Percentiles rank a stretch among this genome's conserved stretches.
Evolutionary conservation across 2,797 vertebrate genomes (phyloP).

Genomic region (Sparus aurata): DNA sequence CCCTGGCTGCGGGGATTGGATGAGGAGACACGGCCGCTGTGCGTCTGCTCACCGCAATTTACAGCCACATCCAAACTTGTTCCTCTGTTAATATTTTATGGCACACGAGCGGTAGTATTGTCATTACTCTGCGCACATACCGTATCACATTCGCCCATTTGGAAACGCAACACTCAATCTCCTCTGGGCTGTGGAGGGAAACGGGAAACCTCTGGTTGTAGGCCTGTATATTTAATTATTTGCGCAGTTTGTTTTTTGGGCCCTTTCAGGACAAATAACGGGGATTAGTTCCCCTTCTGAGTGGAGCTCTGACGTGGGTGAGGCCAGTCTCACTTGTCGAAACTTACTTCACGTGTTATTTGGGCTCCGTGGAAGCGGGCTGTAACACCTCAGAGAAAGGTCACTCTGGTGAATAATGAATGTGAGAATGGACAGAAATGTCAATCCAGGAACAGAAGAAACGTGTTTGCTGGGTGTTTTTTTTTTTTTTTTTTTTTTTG

Average conservation of each 20-base stretch:
- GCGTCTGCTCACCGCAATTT: constrained; percentile 65
- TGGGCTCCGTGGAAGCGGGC: constrained; percentile 30
- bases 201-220: constrained; percentile 81
- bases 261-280: constrained; percentile 64
- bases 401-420: constrained; percentile 70
- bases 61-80: constrained; percentile 79
- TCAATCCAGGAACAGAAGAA: constrained; percentile 42
- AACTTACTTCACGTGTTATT: constrained; percentile 52
- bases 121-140: constrained; percentile 81
- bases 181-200: constrained; percentile 75
- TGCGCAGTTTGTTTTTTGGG: constrained; percentile 51
- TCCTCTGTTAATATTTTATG: constrained; percentile 89
- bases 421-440: constrained; percentile 60
- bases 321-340: constrained; percentile 58
- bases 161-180: constrained; percentile 85
- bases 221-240: constrained; percentile 80
- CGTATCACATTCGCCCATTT: constrained; percentile 84
- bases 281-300: constrained; percentile 49
- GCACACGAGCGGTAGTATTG: constrained; percentile 82
- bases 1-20: background rate
- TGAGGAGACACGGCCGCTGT: constrained; percentile 24
- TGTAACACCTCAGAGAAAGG: constrained; percentile 27
- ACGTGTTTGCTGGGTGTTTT: constrained; percentile 18
- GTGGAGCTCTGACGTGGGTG: constrained; percentile 55
- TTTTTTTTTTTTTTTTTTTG: constrained; percentile 12